A percentile compares a stretch with the other conserved stretches of the same genome.
These are phyloP conservation scores for Sinentomon sp. DNA, from an alignment of 2,888 invertebrate species.

Conservation along the genomic window DNA sequence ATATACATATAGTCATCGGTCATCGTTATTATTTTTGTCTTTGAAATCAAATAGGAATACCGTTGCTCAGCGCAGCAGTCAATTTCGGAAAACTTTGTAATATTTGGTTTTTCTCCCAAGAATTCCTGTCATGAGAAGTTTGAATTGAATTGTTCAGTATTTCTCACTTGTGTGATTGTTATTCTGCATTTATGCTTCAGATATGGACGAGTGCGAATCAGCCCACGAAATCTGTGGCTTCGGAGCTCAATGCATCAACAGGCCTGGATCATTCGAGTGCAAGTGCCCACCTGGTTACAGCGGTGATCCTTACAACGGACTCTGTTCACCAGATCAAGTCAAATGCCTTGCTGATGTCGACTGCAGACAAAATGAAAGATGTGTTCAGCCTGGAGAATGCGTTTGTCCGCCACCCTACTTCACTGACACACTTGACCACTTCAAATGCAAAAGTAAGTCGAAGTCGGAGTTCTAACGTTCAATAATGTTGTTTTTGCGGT, in stretches of 20 bases:
- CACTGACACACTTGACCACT: conserved; percentile 47
- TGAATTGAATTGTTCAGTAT: no score
- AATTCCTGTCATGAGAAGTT: no score
- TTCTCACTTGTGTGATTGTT: no score
- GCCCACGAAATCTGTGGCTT: conserved; percentile 50
- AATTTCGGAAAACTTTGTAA: no score
- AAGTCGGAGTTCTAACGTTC: no score
- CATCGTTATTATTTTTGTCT: no score
- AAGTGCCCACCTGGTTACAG: conserved; percentile 51
- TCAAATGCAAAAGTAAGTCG: conserved; percentile 55
- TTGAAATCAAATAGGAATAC: no score
- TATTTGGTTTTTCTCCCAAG: no score
- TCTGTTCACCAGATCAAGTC: conserved; percentile 54
- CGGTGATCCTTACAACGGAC: conserved; percentile 51
- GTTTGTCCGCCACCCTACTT: conserved; percentile 74
- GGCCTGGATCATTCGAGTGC: conserved; percentile 46
- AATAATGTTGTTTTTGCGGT: no score
- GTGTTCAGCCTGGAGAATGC: conserved; percentile 71
- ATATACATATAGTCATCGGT: no score
- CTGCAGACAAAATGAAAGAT: conserved; percentile 61
- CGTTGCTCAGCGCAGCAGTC: no score
- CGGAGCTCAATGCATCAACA: conserved; percentile 61
- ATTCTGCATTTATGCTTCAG: no score
- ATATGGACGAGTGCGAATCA: conserved; percentile 56
- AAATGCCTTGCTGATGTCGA: conserved; percentile 54